Percentiles rank a stretch among this genome's conserved stretches.
phyloP scores from a whole-genome alignment of 2,113 vertebrate species.

The Pedetes capensis region DNA sequence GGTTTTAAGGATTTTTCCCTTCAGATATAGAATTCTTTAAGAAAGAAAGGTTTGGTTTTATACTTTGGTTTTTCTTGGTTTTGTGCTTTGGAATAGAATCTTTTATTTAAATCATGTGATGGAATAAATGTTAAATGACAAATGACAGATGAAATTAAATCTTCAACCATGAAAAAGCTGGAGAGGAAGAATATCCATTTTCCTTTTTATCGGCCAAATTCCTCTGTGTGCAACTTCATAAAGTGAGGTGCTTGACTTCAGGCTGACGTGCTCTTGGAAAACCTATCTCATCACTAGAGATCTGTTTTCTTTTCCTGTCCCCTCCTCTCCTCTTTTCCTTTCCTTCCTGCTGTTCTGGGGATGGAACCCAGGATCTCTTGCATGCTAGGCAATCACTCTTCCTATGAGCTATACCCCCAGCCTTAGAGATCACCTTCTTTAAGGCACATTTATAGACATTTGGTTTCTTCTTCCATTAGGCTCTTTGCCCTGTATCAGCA shows the following conservation, averaged over 20 bases:
- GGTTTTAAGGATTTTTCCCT: slow-evolving; percentile 53
- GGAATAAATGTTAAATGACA: slow-evolving; percentile 43
- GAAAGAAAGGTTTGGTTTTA: slow-evolving; percentile 35
- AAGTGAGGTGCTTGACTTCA: slow-evolving; percentile 1
- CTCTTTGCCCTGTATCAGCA: neutral
- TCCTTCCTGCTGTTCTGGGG: neutral
- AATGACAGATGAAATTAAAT: slow-evolving; percentile 39
- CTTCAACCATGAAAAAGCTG: neutral
- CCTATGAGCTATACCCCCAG: neutral
- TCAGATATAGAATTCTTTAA: slow-evolving; percentile 49
- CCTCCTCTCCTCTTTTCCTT: neutral
- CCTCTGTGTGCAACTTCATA: slow-evolving; percentile 12
- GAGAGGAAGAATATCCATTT: slow-evolving; percentile 11
- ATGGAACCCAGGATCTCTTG: neutral
- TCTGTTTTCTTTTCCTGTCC: neutral
- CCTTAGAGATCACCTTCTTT: neutral
- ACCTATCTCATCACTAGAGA: neutral
- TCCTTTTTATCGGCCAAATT: slow-evolving; percentile 19
- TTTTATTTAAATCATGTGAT: slow-evolving; percentile 46
- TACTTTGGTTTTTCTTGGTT: slow-evolving; percentile 47
- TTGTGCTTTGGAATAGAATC: slow-evolving; percentile 42
- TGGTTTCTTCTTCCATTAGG: neutral
- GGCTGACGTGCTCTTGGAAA: neutral
- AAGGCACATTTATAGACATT: neutral
- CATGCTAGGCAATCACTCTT: neutral